A percentile compares a stretch with the other conserved stretches of the same genome.
Evolutionary conservation across 2,113 vertebrate genomes (phyloP).

Genomic region (Aegithalos caudatus): DNA sequence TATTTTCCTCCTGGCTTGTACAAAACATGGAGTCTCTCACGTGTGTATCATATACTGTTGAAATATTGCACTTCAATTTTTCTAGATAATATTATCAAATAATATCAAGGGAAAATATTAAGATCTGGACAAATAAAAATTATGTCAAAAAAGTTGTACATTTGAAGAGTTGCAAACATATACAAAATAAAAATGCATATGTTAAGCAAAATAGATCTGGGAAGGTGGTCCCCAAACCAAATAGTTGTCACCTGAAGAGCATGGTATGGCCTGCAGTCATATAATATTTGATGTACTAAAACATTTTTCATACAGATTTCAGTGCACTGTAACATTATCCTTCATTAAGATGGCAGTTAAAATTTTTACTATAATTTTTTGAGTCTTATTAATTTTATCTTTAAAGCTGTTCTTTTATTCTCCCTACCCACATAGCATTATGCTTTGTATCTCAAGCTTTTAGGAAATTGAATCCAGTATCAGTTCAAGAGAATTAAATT

Average conservation of each 20-base stretch:
- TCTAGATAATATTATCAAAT: background rate
- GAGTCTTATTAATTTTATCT: conserved; percentile 32
- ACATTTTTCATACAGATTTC: background rate
- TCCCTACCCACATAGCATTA: background rate
- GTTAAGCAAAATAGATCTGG: background rate
- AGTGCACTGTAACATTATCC: background rate
- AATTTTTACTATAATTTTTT: conserved; percentile 1
- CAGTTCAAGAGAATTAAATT: conserved; percentile 14
- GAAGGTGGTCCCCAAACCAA: background rate
- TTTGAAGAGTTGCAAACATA: background rate
- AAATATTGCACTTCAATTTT: background rate
- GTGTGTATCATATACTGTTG: background rate
- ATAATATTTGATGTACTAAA: background rate
- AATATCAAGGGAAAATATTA: background rate
- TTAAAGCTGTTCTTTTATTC: background rate
- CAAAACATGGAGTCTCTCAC: background rate
- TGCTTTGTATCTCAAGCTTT: conserved; percentile 7
- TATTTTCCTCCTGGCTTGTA: background rate
- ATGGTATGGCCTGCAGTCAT: background rate
- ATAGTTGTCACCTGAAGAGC: background rate
- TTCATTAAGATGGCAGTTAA: background rate
- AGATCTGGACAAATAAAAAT: background rate
- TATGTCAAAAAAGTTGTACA: background rate
- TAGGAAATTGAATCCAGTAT: conserved; percentile 33
- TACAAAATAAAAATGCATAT: background rate